Percentiles rank a stretch among this genome's conserved stretches.
These are phyloP conservation scores for Parnassius smintheus DNA, from an alignment of 2,888 invertebrate species.

Conservation along the genomic window DNA sequence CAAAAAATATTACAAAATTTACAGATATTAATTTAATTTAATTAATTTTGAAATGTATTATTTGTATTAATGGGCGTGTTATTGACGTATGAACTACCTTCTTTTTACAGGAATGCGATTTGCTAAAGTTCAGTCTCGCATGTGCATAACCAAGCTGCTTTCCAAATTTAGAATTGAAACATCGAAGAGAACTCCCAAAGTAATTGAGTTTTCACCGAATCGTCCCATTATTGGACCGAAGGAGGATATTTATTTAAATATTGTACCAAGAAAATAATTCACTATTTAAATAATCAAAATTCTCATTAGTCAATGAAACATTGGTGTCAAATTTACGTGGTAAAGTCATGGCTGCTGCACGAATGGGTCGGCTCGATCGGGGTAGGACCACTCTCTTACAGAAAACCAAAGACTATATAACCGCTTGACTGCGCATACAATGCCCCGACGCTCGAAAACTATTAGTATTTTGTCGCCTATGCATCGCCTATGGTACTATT, in stretches of 20 bases:
- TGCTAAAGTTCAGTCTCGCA: slow-evolving; percentile 41
- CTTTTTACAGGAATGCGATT: slow-evolving; percentile 50
- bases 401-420: no score
- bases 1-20: no score
- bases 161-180: slow-evolving; percentile 43
- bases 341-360: no score
- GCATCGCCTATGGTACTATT: no score
- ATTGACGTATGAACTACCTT: slow-evolving; percentile 10
- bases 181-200: slow-evolving; percentile 34
- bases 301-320: no score
- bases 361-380: no score
- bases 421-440: no score
- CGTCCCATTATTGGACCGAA: slow-evolving; percentile 4
- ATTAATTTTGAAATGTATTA: background rate
- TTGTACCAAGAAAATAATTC: slow-evolving; percentile 11
- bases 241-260: slow-evolving; percentile 16
- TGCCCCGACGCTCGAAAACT: no score
- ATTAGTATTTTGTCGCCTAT: no score
- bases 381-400: no score
- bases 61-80: background rate
- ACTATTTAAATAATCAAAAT: background rate
- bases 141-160: slow-evolving; percentile 44
- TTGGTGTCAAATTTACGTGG: no score
- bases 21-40: no score
- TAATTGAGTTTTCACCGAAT: slow-evolving; percentile 3